phyloP scores from a whole-genome alignment of 2,888 invertebrate genomes.

The Ethmia dodecea region DNA sequence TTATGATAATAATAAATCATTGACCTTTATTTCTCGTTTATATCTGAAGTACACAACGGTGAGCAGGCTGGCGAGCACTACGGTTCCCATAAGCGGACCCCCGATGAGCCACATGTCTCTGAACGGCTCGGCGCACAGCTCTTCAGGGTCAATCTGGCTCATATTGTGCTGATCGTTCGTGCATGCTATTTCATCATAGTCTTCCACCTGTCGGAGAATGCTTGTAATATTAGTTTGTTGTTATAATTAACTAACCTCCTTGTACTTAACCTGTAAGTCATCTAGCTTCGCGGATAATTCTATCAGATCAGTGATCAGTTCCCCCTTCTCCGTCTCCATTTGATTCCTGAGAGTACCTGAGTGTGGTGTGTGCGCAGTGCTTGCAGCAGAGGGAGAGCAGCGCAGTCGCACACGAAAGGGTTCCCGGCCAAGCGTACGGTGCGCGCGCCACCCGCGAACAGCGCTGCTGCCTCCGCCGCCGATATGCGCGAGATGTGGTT shows the following conservation, averaged over 20 bases:
- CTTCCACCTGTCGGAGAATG: slow-evolving; percentile 3
- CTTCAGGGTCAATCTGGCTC: not conserved
- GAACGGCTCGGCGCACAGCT: slow-evolving; percentile 1
- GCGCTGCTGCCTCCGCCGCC: too few relatives aligned
- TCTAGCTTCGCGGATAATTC: not conserved
- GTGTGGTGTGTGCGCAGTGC: slow-evolving; percentile 14
- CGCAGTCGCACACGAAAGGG: slow-evolving; percentile 24
- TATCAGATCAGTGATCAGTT: too few relatives aligned
- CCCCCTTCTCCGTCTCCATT: not conserved
- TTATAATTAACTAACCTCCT: too few relatives aligned
- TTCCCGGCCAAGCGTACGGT: slow-evolving; percentile 23
- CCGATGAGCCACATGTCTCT: not conserved
- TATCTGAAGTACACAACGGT: slow-evolving; percentile 1
- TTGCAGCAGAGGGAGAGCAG: slow-evolving; percentile 15
- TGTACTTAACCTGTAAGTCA: not conserved
- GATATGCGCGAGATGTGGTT: too few relatives aligned
- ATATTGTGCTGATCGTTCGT: not conserved
- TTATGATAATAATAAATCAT: too few relatives aligned
- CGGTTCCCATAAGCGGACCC: not conserved
- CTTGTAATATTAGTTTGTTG: too few relatives aligned
- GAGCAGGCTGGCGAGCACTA: not conserved
- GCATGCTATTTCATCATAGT: slow-evolving; percentile 2
- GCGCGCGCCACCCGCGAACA: too few relatives aligned
- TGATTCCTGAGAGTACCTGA: not conserved
- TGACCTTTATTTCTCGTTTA: slow-evolving; percentile 1